Evolutionary conservation across 2,113 vertebrate species (phyloP).

Genomic region (Ptyas mucosa): DNA sequence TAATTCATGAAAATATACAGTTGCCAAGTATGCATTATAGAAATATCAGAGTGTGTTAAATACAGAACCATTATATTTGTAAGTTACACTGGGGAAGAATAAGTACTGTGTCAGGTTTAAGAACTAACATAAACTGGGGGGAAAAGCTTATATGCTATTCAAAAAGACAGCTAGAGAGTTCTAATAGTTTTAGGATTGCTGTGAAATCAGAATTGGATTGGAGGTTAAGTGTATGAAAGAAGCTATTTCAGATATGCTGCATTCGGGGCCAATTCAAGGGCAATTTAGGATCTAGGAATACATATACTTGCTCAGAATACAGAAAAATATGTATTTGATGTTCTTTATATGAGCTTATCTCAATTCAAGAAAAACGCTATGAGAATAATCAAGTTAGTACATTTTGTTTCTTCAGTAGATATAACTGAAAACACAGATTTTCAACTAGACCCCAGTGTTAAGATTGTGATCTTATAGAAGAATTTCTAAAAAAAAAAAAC

Average conservation of each 20-base stretch:
- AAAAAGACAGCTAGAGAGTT: not conserved
- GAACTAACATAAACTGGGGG: slow-evolving; percentile 4
- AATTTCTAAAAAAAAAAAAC: not conserved
- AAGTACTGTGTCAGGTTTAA: slow-evolving; percentile 18
- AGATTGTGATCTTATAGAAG: not conserved
- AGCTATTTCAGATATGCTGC: not conserved
- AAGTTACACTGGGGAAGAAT: not conserved
- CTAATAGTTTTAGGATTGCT: not conserved
- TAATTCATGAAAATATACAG: slow-evolving; percentile 36
- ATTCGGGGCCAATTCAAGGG: not conserved
- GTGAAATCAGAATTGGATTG: accelerated
- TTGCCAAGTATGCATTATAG: slow-evolving; percentile 4
- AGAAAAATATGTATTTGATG: not conserved
- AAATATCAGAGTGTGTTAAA: not conserved
- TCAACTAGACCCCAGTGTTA: not conserved
- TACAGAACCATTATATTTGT: slow-evolving; percentile 30
- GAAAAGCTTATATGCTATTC: slow-evolving; percentile 5
- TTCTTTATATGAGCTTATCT: not conserved
- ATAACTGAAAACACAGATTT: not conserved
- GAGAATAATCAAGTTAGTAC: not conserved
- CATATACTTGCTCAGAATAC: not conserved
- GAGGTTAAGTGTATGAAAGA: not conserved
- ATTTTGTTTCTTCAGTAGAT: not conserved
- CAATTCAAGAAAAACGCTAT: not conserved
- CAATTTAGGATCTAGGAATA: not conserved